Percentiles rank a stretch among this genome's conserved stretches.
Conservation (phyloP, 2,797 vertebrate species). For the Taenioides sp. region DNA sequence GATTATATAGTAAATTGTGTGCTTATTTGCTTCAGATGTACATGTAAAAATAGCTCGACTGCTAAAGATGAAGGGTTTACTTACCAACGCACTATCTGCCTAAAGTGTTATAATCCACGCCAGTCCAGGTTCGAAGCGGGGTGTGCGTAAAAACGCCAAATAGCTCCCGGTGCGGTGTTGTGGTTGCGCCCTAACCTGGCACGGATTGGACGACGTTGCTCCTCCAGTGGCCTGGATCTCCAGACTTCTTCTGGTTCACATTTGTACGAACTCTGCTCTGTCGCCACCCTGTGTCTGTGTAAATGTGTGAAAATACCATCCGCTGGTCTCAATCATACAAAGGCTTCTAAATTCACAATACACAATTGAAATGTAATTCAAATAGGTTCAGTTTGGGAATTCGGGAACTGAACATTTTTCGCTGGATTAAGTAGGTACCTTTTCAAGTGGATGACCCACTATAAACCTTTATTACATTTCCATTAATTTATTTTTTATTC, state of each 20-base stretch:
- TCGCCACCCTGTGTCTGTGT: neutral
- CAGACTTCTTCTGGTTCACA: neutral
- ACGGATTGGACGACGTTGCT: neutral
- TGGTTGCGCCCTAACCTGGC: neutral
- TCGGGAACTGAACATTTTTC: too few species aligned
- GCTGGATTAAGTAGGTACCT: too few species aligned
- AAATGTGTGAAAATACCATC: neutral
- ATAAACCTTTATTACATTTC: too few species aligned
- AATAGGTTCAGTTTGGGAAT: too few species aligned
- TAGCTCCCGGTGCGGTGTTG: neutral
- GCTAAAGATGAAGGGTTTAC: slow-evolving; percentile 22
- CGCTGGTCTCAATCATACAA: too few species aligned
- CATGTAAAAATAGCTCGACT: slow-evolving; percentile 9
- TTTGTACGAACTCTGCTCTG: neutral
- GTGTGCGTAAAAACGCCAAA: neutral
- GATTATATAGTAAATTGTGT: too few species aligned
- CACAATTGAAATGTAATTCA: too few species aligned
- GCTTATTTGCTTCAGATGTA: neutral
- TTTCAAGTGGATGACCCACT: too few species aligned
- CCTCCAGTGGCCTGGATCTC: neutral
- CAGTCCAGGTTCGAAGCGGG: neutral
- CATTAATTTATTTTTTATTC: too few species aligned
- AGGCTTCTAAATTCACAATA: too few species aligned
- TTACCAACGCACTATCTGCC: neutral
- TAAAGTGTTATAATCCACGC: neutral